Evolutionary conservation across 2,797 vertebrate species (phyloP).

Genomic region (Parauchenoglanis ngamensis): DNA sequence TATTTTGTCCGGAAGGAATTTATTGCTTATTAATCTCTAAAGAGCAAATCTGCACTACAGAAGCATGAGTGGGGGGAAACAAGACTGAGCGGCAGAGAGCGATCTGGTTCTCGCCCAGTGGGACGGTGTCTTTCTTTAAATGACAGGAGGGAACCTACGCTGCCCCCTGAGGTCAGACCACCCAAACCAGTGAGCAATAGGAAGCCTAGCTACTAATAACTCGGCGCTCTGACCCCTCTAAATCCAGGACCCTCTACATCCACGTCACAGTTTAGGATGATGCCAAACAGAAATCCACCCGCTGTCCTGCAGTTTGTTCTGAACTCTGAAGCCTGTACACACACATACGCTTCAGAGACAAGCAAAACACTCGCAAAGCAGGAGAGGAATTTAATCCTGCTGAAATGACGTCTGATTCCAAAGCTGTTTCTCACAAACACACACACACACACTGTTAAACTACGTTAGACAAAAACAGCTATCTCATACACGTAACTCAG

Average conservation of each 20-base stretch:
- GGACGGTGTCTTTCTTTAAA: not conserved
- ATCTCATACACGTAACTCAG: not conserved
- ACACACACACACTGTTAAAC: not conserved
- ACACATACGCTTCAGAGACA: not conserved
- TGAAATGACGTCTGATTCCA: not conserved
- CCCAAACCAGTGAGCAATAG: conserved; percentile 49
- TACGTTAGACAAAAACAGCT: not conserved
- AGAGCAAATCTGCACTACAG: not conserved
- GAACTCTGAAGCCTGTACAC: not conserved
- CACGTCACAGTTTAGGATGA: not conserved
- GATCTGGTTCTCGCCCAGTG: not conserved
- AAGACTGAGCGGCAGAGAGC: not conserved
- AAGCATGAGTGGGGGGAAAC: not conserved
- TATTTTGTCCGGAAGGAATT: no score
- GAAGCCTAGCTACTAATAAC: not conserved
- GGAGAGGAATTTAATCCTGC: not conserved
- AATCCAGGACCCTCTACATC: conserved; percentile 1
- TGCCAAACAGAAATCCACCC: not conserved
- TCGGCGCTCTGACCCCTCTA: conserved; percentile 22
- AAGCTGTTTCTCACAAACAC: not conserved
- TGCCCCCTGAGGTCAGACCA: conserved; percentile 43
- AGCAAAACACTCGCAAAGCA: not conserved
- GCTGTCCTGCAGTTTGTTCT: not conserved
- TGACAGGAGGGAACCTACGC: not conserved
- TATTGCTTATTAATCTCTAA: not conserved